phyloP scores from a whole-genome alignment of 2,888 invertebrate genomes.

The Mimumesa dahlbomi region DNA sequence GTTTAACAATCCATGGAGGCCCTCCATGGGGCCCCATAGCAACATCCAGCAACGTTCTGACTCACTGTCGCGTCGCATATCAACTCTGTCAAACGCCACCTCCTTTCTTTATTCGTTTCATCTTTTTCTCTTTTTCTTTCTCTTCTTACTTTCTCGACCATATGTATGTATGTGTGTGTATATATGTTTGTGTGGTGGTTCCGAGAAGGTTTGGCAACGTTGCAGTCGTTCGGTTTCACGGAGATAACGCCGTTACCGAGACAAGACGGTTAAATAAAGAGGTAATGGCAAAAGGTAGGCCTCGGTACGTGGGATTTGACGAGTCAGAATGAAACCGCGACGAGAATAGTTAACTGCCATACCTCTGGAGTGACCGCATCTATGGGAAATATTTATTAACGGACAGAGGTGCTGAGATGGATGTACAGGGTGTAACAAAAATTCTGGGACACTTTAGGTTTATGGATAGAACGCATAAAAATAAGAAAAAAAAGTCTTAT shows the following conservation, averaged over 20 bases:
- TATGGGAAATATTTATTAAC: too few species aligned
- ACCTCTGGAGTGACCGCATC: too few species aligned
- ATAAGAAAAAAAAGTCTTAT: too few species aligned
- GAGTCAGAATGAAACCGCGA: too few species aligned
- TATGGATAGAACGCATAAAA: too few species aligned
- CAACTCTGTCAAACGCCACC: too few species aligned
- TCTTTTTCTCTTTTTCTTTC: conserved; percentile 12
- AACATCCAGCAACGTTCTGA: conserved; percentile 29
- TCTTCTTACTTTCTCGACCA: conserved; percentile 6
- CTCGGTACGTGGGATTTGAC: not conserved
- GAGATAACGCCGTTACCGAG: conserved; percentile 19
- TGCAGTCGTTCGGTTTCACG: conserved; percentile 13
- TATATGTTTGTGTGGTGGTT: not conserved
- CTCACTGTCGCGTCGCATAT: conserved; percentile 14
- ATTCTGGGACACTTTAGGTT: too few species aligned
- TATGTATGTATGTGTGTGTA: too few species aligned
- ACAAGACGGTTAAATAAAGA: conserved; percentile 42
- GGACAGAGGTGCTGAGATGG: too few species aligned
- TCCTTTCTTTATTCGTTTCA: conserved; percentile 20
- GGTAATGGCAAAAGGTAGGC: conserved; percentile 12
- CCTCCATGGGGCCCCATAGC: conserved; percentile 29
- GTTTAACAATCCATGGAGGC: not conserved
- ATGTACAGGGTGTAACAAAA: too few species aligned
- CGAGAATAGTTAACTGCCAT: too few species aligned
- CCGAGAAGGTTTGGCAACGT: conserved; percentile 24